These are phyloP conservation scores for Lobophora halterata DNA, from an alignment of 2,888 invertebrate genomes.

Conservation along the genomic window DNA sequence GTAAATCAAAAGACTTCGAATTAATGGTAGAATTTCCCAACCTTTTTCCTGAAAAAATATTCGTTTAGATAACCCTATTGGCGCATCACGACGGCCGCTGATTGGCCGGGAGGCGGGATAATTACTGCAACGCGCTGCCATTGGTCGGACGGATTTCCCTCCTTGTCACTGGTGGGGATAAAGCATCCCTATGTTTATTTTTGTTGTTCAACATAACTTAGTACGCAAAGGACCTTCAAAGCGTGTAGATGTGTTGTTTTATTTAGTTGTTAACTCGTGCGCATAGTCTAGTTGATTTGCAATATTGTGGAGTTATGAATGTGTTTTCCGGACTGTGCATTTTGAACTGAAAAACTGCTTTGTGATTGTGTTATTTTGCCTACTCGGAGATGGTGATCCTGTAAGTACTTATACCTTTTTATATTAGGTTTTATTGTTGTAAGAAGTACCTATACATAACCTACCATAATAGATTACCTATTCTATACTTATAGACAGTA, in stretches of 20 bases:
- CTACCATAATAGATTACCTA: too few relatives aligned
- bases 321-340: slow-evolving; percentile 38
- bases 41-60: slow-evolving; percentile 61
- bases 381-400: slow-evolving; percentile 74
- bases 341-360: slow-evolving; percentile 33
- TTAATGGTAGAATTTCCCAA: slow-evolving; percentile 32
- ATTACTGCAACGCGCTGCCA: slow-evolving; percentile 31
- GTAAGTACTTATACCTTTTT: slow-evolving; percentile 51
- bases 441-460: too few relatives aligned
- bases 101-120: slow-evolving; percentile 67
- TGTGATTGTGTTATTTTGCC: slow-evolving; percentile 49
- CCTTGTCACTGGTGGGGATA: slow-evolving; percentile 51
- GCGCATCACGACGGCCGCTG: slow-evolving; percentile 32
- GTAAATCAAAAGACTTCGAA: slow-evolving; percentile 24
- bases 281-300: slow-evolving; percentile 26
- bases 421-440: neutral
- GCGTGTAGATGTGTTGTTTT: slow-evolving; percentile 47
- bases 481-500: too few relatives aligned
- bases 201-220: slow-evolving; percentile 72
- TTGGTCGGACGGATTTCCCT: slow-evolving; percentile 54
- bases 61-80: slow-evolving; percentile 51
- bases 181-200: slow-evolving; percentile 77
- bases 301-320: slow-evolving; percentile 30
- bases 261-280: slow-evolving; percentile 20
- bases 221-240: slow-evolving; percentile 67